Evolutionary conservation across 2,113 vertebrate genomes (phyloP), one percentile per base, ranked within the genome.

Genomic region (Proterorhinus semilunaris): DNA sequence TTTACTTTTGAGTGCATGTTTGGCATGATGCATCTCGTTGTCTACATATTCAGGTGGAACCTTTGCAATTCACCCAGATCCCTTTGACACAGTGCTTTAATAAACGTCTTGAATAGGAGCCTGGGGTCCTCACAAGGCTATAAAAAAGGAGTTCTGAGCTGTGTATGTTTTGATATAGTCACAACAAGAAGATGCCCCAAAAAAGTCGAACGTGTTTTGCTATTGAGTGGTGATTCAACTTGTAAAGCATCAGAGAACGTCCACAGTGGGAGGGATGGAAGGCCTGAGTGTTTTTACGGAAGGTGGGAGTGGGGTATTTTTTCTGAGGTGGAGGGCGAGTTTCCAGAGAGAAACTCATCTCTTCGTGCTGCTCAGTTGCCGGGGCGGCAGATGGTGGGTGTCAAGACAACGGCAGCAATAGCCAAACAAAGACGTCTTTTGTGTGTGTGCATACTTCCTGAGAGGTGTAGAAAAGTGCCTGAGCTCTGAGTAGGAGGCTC

Each of bases 301-400:
- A 46, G 58, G 55, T n/a, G 5, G 13, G 17, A 13, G 51, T 66
- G 64, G 15, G 46, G 12, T 74, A 45, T 61, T 61, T 61, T 61
- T 61, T 75, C 72, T 10, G 57, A 74, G 77, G 68, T 69, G 79
- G 70, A 69, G 82, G 85, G 79, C 49, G 59, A 83, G 75, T 80
- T 79, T 85, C 65, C 69, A 68, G 16, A 71, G 79, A 84, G 64
- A 88, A 84, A 83, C 73, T 87, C 73, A 77, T 89, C 87, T 89
- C 83, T 81, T 84, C 82, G 83, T 81, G 88, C 79, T 85, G 86
- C 76, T 83, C 72, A 79, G 82, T 83, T 89, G 87, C 86, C 49
- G 71, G 85, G 87, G 83, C 74, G 71, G 83, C 90, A 91, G 89
- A 90, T 91, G 90, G 89, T 90, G 84, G 86, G 86, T 87, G 88